A percentile compares a stretch with the other conserved stretches of the same genome.
phyloP scores from a whole-genome alignment of 2,113 vertebrate genomes.

The Sisor rabdophorus region DNA sequence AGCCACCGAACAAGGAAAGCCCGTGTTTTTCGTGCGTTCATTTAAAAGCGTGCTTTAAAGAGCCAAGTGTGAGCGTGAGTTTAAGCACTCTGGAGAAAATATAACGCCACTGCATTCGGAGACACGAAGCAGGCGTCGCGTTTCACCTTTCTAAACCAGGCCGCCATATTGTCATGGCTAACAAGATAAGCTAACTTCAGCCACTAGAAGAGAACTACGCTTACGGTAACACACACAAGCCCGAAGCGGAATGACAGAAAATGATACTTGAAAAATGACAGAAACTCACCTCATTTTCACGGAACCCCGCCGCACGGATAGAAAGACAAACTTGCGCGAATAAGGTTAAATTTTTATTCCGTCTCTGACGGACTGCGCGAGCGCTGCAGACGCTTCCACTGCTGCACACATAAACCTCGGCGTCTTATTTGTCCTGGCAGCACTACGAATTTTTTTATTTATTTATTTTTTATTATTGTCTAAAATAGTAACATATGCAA shows the following conservation, averaged over 20 bases:
- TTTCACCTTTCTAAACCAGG: constrained; percentile 71
- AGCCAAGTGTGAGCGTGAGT: too few species aligned
- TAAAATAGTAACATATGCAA: background rate
- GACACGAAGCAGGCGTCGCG: background rate
- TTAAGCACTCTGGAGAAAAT: too few species aligned
- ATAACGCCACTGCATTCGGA: background rate
- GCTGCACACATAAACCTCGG: constrained; percentile 45
- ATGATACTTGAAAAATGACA: background rate
- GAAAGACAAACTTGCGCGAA: constrained; percentile 19
- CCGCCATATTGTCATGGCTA: constrained; percentile 75
- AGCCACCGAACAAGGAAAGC: background rate
- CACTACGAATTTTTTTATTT: background rate
- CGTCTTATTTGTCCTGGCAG: constrained; percentile 67
- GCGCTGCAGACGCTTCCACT: constrained; percentile 37
- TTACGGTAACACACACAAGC: background rate
- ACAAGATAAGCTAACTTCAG: constrained; percentile 37
- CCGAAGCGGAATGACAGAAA: background rate
- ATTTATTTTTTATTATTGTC: too few species aligned
- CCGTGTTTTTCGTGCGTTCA: background rate
- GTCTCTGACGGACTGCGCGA: constrained; percentile 60
- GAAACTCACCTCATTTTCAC: constrained; percentile 69
- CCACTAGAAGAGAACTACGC: background rate
- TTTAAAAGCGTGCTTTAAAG: background rate
- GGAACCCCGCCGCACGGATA: constrained; percentile 35
- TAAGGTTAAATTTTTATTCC: constrained; percentile 61